Evolutionary conservation across 2,797 vertebrate species (phyloP).

Genomic region (Sebastes cheni): DNA sequence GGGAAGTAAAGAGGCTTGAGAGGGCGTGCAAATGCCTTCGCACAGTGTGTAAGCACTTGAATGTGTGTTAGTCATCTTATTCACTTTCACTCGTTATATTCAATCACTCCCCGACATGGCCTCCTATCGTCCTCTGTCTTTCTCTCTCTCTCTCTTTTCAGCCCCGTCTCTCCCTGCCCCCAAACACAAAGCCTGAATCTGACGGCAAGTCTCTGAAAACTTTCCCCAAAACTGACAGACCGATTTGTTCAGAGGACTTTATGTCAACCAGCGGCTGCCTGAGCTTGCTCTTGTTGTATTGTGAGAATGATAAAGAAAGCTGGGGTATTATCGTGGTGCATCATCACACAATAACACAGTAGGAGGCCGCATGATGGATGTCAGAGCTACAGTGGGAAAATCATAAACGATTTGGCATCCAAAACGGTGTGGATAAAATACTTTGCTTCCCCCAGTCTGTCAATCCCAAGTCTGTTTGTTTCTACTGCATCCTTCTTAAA

Average conservation of each 20-base stretch:
- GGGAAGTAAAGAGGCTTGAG: conserved; percentile 45
- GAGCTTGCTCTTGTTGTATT: conserved; percentile 5
- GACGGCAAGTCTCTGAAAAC: conserved; percentile 24
- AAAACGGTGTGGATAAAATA: neutral
- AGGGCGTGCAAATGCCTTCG: conserved; percentile 27
- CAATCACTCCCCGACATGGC: neutral
- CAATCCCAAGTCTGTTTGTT: neutral
- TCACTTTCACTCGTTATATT: conserved; percentile 6
- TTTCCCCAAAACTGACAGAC: conserved; percentile 23
- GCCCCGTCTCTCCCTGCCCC: neutral
- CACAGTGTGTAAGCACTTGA: conserved; percentile 21
- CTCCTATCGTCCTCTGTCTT: neutral
- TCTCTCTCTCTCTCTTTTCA: neutral
- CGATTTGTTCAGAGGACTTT: conserved; percentile 19
- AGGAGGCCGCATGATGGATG: neutral
- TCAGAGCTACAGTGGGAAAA: neutral
- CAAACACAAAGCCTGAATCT: conserved; percentile 21
- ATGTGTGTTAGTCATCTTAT: conserved; percentile 25
- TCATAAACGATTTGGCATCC: neutral
- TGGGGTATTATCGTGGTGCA: neutral
- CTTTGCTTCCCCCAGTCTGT: neutral
- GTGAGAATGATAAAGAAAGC: conserved; percentile 5
- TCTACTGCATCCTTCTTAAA: neutral
- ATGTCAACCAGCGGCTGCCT: neutral
- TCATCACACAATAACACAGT: conserved; percentile 1